Conservation (phyloP, 2,888 invertebrate species). For the Aproaerema taeniolella region DNA sequence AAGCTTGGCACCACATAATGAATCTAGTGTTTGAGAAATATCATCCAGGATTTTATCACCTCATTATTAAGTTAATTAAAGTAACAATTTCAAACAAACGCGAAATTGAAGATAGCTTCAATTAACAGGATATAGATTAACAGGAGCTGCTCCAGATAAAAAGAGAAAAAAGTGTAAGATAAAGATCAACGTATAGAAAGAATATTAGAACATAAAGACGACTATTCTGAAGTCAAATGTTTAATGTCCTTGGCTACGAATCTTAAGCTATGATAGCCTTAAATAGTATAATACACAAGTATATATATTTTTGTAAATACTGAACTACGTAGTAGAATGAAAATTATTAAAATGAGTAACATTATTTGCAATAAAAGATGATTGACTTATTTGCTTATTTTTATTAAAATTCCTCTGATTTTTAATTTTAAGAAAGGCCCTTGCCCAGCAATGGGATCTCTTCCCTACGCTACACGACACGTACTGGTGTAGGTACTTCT, state of each 20-base stretch:
- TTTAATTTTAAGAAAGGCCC: no score
- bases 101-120: conserved; percentile 14
- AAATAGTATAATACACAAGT: no score
- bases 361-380: no score
- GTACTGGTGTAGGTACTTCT: no score
- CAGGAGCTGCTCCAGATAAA: conserved; percentile 9
- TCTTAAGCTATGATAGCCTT: conserved; percentile 11
- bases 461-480: no score
- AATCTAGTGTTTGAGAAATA: conserved; percentile 12
- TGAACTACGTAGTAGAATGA: no score
- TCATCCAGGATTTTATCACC: conserved; percentile 11
- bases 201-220: conserved; percentile 7
- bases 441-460: no score
- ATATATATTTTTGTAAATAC: no score
- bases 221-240: conserved; percentile 3
- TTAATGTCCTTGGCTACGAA: neutral
- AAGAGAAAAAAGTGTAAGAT: conserved; percentile 8
- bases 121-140: no score
- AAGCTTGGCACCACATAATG: conserved; percentile 16
- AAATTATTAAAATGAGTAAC: no score
- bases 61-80: conserved; percentile 14
- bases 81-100: conserved; percentile 6
- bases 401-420: no score
- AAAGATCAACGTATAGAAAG: conserved; percentile 7
- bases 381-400: no score